These are phyloP conservation scores for Crocuta crocuta DNA, from an alignment of 2,113 vertebrate genomes.

Conservation along the genomic window DNA sequence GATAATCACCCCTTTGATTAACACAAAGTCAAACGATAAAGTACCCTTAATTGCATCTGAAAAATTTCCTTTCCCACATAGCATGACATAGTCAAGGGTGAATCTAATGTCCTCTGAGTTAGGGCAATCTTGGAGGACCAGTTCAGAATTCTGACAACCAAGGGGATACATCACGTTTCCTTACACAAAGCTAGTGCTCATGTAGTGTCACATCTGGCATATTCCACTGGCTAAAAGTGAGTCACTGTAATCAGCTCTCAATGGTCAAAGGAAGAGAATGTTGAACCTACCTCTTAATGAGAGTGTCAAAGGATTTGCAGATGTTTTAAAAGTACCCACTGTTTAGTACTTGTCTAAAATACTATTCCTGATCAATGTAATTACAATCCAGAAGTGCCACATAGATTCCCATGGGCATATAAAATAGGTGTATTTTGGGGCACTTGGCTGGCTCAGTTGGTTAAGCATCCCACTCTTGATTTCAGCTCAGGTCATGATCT, in stretches of 20 bases:
- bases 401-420: background rate
- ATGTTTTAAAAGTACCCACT: background rate
- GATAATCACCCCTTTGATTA: background rate
- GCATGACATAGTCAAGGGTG: background rate
- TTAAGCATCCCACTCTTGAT: too few species aligned
- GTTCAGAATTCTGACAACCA: background rate
- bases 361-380: too few species aligned
- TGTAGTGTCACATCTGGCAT: accelerated
- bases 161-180: background rate
- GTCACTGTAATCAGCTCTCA: background rate
- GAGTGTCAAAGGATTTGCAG: background rate
- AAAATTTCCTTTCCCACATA: background rate
- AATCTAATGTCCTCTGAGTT: background rate
- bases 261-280: background rate
- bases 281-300: background rate
- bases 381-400: background rate
- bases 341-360: background rate
- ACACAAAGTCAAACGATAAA: background rate
- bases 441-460: too few species aligned
- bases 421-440: background rate
- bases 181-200: too few species aligned
- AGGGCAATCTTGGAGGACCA: accelerated
- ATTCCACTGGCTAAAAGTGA: background rate
- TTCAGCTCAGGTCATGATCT: too few species aligned
- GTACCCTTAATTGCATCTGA: background rate